Evolutionary conservation across 2,113 vertebrate genomes (phyloP), one percentile per base, ranked within the genome.

Genomic region (Nerophis ophidion): DNA sequence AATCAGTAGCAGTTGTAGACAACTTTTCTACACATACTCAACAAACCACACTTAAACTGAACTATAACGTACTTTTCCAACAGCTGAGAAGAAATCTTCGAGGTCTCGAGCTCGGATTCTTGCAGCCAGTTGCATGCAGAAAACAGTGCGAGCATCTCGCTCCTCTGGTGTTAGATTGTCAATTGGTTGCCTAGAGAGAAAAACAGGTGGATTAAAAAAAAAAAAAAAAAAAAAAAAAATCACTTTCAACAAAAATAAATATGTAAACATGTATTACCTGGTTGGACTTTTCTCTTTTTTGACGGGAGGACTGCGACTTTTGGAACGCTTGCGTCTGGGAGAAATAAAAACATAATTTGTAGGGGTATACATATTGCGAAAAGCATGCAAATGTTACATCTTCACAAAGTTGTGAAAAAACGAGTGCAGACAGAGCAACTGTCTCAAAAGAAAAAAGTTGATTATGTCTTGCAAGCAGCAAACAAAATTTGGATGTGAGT

Each of bases 71-170:
- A 98, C 97, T 85, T 98, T 99, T 81, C 97, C 97, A 19, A 99
- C 96, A 63, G 97, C 96, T 36, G 97, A 99, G 75, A 98, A 99
- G 87, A 99, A 99, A 64, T 99, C 97, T 83, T 99, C 97, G 78
- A 99, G 84, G 81, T 99, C 97, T 78, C 95, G 92, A 15, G 97
- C 95, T 72, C 95, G 87, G 88, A 99, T 98, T 84, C 97, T 91
- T 9, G 97, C 97, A 80, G 97, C 97, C 26, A 99, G 86, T 68
- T 99, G 97, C 97, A 99, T 99, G 70, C 97, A 99, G 77, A 99
- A 99, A 2, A 99, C 97, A 13, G 97, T 99, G 61, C 97, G 93
- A 48, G 95, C 94, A 84, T 99, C 97, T 66, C 95, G 91, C 84
- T 99, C 97, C 63, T 98, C 97, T 53, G 97, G 96, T 54, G 93